These are phyloP conservation scores for Caenorhabditis remanei DNA, from an alignment of 1,140 invertebrate genomes.

Conservation along the genomic window DNA sequence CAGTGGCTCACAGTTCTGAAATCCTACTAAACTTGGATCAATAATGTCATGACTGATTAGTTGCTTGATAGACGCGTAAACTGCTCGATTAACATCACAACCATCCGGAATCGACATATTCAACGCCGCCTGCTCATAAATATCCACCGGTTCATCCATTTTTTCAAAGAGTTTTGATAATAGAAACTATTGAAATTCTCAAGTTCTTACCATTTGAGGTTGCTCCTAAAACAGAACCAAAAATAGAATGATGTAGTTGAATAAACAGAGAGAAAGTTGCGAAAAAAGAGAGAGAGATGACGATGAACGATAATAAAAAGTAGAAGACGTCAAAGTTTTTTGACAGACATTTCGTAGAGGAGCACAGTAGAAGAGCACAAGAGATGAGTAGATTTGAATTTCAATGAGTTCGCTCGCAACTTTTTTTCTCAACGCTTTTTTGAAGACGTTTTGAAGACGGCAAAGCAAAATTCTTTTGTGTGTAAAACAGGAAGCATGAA, in stretches of 20 bases:
- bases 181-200: neutral
- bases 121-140: conserved; percentile 44
- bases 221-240: neutral
- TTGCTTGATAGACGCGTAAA: conserved; percentile 26
- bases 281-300: conserved; percentile 16
- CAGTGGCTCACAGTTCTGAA: conserved; percentile 44
- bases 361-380: neutral
- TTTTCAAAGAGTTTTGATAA: neutral
- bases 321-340: conserved; percentile 26
- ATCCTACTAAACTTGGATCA: conserved; percentile 25
- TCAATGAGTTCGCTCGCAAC: conserved; percentile 10
- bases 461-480: neutral
- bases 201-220: conserved; percentile 35
- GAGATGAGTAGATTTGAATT: conserved; percentile 50
- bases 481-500: neutral
- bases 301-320: conserved; percentile 24
- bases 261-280: neutral
- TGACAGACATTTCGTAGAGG: neutral
- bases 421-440: neutral
- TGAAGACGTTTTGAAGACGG: neutral
- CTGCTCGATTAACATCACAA: conserved; percentile 17
- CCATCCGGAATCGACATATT: conserved; percentile 46
- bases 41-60: conserved; percentile 37
- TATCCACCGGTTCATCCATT: conserved; percentile 44
- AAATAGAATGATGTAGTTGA: too few species aligned